These are phyloP conservation scores for Zosterops hypoxanthus DNA, from an alignment of 2,113 vertebrate species.

Conservation along the genomic window DNA sequence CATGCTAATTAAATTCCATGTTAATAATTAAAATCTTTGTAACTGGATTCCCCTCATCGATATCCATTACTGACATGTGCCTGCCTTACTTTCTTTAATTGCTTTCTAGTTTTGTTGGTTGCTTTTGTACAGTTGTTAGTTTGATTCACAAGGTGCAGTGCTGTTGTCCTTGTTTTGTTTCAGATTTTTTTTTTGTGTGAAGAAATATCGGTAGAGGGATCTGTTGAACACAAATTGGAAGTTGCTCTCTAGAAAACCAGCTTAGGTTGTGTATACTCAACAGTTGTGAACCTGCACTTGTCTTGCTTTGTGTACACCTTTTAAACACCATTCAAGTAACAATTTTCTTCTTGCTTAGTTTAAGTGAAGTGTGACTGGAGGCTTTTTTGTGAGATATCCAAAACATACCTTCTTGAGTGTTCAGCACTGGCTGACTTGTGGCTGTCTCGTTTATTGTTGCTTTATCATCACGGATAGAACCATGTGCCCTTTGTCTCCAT, in stretches of 20 bases:
- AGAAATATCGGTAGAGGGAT: neutral
- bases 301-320: neutral
- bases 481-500: neutral
- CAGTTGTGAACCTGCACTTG: neutral
- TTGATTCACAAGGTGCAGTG: neutral
- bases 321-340: neutral
- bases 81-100: neutral
- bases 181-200: neutral
- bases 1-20: neutral
- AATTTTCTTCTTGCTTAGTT: neutral
- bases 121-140: neutral
- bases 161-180: neutral
- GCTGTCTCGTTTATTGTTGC: neutral
- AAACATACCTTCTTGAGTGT: neutral
- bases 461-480: neutral
- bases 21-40: constrained; percentile 42
- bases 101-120: neutral
- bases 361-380: neutral
- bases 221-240: neutral
- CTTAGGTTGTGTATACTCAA: fast-evolving
- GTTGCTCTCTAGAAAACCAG: neutral
- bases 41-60: neutral
- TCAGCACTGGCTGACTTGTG: neutral
- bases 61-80: neutral
- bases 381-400: neutral